phyloP scores from a whole-genome alignment of 1,140 invertebrate species.

The Nasonia vitripennis region DNA sequence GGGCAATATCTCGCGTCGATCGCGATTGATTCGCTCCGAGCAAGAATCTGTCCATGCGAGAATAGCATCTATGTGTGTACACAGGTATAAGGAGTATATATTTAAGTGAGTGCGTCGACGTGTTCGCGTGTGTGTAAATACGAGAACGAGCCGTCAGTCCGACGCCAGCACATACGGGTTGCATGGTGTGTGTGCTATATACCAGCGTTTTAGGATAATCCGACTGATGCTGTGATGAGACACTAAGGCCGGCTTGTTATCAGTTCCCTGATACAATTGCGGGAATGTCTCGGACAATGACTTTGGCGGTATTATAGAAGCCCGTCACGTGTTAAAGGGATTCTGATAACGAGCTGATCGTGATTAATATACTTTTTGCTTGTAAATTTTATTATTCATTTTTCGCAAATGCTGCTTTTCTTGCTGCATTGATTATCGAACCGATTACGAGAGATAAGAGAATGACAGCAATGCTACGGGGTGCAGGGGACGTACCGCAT shows the following conservation, averaged over 20 bases:
- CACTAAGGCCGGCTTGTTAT: background rate
- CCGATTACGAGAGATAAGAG: background rate
- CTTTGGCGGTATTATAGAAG: background rate
- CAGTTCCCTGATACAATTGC: no score
- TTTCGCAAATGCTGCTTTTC: no score
- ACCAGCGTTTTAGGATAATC: no score
- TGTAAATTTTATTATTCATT: no score
- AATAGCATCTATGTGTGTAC: background rate
- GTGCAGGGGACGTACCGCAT: background rate
- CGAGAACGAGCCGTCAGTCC: background rate
- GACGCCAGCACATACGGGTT: background rate
- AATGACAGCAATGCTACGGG: background rate
- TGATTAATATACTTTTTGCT: background rate
- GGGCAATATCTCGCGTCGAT: slow-evolving; percentile 33
- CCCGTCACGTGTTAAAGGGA: no score
- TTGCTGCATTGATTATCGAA: no score
- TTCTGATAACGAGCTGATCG: background rate
- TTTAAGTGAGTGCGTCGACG: background rate
- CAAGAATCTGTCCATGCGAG: slow-evolving; percentile 31
- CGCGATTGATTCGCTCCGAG: slow-evolving; percentile 38
- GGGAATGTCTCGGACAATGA: background rate
- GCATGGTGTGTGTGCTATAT: no score
- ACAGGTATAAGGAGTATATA: background rate
- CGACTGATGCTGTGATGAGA: background rate
- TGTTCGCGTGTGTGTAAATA: background rate